These are phyloP conservation scores for Glyptemys insculpta DNA, from an alignment of 2,797 vertebrate genomes.

Conservation along the genomic window DNA sequence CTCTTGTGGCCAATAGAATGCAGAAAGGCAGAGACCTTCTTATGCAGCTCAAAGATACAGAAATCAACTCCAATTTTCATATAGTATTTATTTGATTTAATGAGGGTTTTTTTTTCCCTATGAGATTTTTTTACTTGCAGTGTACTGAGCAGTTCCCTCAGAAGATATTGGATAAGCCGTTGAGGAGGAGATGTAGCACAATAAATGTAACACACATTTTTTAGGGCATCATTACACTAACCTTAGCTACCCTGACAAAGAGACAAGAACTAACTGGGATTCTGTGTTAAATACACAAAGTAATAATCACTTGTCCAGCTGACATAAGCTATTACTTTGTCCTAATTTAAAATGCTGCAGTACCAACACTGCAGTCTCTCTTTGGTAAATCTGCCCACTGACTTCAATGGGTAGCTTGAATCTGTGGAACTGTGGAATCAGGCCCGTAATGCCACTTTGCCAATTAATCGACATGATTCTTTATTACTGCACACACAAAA, in stretches of 20 bases:
- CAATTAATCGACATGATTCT: not conserved
- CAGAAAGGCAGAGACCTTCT: not conserved
- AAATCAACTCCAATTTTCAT: slow-evolving; percentile 50
- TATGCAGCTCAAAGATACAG: not conserved
- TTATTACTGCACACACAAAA: not conserved
- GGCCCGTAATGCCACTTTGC: not conserved
- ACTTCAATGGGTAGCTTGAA: rapidly evolving
- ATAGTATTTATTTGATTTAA: slow-evolving; percentile 5
- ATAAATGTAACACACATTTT: not conserved
- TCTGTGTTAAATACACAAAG: slow-evolving; percentile 43
- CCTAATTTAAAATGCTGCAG: slow-evolving; percentile 67
- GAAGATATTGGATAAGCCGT: not conserved
- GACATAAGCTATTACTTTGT: slow-evolving; percentile 61
- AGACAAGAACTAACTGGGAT: slow-evolving; percentile 10
- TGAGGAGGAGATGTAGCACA: not conserved
- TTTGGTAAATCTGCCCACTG: not conserved
- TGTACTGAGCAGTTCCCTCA: not conserved
- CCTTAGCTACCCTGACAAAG: slow-evolving; percentile 20
- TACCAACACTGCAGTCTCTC: not conserved
- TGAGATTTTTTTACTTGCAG: not conserved
- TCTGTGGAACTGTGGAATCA: rapidly evolving
- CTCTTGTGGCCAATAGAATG: slow-evolving; percentile 25
- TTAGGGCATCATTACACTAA: slow-evolving; percentile 11
- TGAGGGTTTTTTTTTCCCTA: not conserved
- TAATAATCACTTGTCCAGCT: slow-evolving; percentile 37